phyloP scores from a whole-genome alignment of 2,113 vertebrate species.

The Chlamydotis undulata region DNA sequence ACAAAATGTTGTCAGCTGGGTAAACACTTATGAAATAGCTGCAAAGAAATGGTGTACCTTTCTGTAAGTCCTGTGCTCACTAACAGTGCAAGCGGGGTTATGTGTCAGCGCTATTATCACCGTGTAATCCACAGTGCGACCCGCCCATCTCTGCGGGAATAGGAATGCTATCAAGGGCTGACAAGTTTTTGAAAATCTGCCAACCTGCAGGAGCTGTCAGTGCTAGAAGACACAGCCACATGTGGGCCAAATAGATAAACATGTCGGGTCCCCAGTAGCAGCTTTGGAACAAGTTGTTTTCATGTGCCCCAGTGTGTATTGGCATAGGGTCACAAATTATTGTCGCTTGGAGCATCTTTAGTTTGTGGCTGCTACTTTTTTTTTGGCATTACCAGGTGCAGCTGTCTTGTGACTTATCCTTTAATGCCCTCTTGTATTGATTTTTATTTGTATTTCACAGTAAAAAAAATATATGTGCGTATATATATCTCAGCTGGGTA shows the following conservation, averaged over 20 bases:
- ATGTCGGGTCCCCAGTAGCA: slow-evolving; percentile 21
- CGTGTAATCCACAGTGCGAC: not conserved
- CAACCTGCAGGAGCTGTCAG: slow-evolving; percentile 58
- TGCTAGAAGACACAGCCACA: slow-evolving; percentile 45
- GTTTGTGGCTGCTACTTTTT: not conserved
- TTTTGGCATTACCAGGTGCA: not conserved
- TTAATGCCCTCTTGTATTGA: not conserved
- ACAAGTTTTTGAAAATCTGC: slow-evolving; percentile 68
- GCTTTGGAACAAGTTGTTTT: slow-evolving; percentile 46
- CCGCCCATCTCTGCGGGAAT: slow-evolving; percentile 47
- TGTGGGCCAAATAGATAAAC: slow-evolving; percentile 71
- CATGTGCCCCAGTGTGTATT: not conserved
- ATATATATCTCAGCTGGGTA: not conserved
- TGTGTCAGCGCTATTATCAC: slow-evolving; percentile 17
- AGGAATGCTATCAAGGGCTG: slow-evolving; percentile 54
- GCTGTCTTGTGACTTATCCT: not conserved
- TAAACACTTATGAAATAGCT: not conserved
- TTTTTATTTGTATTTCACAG: not conserved
- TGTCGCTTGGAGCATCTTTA: not conserved
- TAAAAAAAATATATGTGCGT: not conserved
- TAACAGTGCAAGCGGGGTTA: not conserved
- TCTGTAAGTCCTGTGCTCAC: not conserved
- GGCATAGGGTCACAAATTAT: not conserved
- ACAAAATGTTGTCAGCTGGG: not conserved
- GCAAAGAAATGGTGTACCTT: not conserved